phyloP scores from a whole-genome alignment of 2,888 invertebrate genomes.

The Drosophila borborema region DNA sequence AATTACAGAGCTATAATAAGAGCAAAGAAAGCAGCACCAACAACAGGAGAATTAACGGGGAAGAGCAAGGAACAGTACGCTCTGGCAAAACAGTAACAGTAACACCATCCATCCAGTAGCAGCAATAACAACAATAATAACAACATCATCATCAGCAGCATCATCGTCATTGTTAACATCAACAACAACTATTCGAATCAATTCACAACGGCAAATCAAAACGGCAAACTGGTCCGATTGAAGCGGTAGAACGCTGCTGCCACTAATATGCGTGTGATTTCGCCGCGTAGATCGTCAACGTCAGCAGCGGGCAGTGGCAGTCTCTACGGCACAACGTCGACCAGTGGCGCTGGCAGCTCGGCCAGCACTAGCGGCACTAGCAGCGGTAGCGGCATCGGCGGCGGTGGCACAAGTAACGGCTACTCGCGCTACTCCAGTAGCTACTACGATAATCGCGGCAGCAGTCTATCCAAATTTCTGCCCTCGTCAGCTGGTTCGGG shows the following conservation, averaged over 20 bases:
- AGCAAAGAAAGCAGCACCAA: slow-evolving; percentile 11
- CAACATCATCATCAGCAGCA: slow-evolving; percentile 1
- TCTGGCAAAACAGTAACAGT: slow-evolving; percentile 2
- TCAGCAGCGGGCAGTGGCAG: slow-evolving; percentile 84
- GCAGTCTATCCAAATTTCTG: slow-evolving; percentile 76
- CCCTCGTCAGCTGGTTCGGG: slow-evolving; percentile 60
- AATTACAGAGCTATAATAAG: slow-evolving; percentile 2
- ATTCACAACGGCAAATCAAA: slow-evolving; percentile 27
- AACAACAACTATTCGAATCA: slow-evolving; percentile 6
- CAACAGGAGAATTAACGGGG: slow-evolving; percentile 4
- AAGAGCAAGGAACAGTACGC: slow-evolving; percentile 3
- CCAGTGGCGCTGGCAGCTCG: slow-evolving; percentile 68
- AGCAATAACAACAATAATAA: slow-evolving; percentile 8
- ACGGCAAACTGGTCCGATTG: slow-evolving; percentile 60
- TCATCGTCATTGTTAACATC: not conserved
- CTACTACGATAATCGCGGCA: slow-evolving; percentile 79
- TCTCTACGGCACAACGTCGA: slow-evolving; percentile 84
- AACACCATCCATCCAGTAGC: slow-evolving; percentile 2
- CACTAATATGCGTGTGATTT: slow-evolving; percentile 86
- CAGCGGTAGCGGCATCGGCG: slow-evolving; percentile 41
- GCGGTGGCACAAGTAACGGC: slow-evolving; percentile 66
- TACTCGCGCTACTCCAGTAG: slow-evolving; percentile 73
- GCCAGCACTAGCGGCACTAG: slow-evolving; percentile 50
- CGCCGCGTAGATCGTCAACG: slow-evolving; percentile 85
- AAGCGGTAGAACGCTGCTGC: slow-evolving; percentile 66